Percentiles rank a stretch among this genome's conserved stretches.
These are phyloP conservation scores for Abscondita cerata DNA, from an alignment of 2,888 invertebrate species.

Conservation along the genomic window DNA sequence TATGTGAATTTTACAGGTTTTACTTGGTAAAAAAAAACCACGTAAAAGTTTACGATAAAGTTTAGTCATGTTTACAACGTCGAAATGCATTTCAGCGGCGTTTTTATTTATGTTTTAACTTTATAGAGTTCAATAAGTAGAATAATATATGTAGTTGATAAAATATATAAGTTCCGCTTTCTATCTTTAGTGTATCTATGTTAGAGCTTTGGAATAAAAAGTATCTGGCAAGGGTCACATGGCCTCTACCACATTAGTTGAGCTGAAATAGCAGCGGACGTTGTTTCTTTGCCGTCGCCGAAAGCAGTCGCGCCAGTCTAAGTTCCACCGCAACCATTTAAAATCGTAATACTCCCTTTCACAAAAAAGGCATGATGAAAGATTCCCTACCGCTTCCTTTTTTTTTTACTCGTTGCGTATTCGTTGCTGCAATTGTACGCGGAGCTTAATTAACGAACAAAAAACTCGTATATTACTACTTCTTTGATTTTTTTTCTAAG, in stretches of 20 bases:
- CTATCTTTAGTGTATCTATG: constrained; percentile 37
- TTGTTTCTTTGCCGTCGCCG: constrained; percentile 52
- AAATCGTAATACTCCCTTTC: constrained; percentile 48
- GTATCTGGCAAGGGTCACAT: constrained; percentile 52
- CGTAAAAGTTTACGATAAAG: too few species aligned
- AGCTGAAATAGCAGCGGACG: constrained; percentile 50
- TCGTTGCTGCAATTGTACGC: too few species aligned
- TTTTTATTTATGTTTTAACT: too few species aligned
- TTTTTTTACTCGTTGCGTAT: constrained; percentile 6
- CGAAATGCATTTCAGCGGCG: too few species aligned
- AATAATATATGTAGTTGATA: constrained; percentile 1
- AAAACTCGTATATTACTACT: too few species aligned
- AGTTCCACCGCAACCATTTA: constrained; percentile 50
- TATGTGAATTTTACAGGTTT: too few species aligned
- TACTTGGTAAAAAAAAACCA: too few species aligned
- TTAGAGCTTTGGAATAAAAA: constrained; percentile 47
- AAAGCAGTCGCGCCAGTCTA: constrained; percentile 52
- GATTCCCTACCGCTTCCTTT: constrained; percentile 40
- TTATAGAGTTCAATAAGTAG: too few species aligned
- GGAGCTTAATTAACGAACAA: too few species aligned
- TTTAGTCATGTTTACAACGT: too few species aligned
- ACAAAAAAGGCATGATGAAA: constrained; percentile 48
- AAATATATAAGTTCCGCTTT: constrained; percentile 35
- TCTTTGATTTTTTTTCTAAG: too few species aligned
- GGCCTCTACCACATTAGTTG: constrained; percentile 50